Percentiles rank a stretch among this genome's conserved stretches.
These are phyloP conservation scores for Busseola fusca DNA, from an alignment of 2,888 invertebrate species.

Conservation along the genomic window DNA sequence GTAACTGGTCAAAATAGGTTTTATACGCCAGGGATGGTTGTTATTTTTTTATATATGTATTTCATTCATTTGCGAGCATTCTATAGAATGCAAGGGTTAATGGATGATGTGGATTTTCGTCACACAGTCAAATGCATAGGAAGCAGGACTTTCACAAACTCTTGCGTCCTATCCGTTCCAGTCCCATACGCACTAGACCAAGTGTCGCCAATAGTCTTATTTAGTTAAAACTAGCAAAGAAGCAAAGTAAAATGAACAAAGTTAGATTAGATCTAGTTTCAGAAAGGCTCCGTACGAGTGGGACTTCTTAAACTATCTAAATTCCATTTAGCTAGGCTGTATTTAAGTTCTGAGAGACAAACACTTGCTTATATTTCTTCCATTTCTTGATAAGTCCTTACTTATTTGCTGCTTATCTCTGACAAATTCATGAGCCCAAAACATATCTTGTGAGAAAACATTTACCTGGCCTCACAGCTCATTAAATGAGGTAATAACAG, in stretches of 20 bases:
- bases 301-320: constrained; percentile 18
- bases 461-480: no score
- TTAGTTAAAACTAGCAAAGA: constrained; percentile 13
- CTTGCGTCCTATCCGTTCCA: not conserved
- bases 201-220: constrained; percentile 33
- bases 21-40: not conserved
- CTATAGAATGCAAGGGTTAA: no score
- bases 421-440: no score
- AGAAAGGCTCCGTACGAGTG: constrained; percentile 6
- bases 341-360: not conserved
- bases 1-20: not conserved
- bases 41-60: no score
- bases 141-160: not conserved
- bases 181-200: constrained; percentile 6
- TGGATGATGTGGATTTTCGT: not conserved
- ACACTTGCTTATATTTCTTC: not conserved
- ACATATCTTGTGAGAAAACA: no score
- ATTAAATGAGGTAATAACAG: no score
- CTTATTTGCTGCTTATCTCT: not conserved
- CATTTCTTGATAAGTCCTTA: not conserved
- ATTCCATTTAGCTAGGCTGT: constrained; percentile 12
- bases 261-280: constrained; percentile 44
- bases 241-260: constrained; percentile 33
- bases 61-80: no score
- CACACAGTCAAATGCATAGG: not conserved